Conservation (phyloP, 1,140 invertebrate genomes). For the Heterodera schachtii region DNA sequence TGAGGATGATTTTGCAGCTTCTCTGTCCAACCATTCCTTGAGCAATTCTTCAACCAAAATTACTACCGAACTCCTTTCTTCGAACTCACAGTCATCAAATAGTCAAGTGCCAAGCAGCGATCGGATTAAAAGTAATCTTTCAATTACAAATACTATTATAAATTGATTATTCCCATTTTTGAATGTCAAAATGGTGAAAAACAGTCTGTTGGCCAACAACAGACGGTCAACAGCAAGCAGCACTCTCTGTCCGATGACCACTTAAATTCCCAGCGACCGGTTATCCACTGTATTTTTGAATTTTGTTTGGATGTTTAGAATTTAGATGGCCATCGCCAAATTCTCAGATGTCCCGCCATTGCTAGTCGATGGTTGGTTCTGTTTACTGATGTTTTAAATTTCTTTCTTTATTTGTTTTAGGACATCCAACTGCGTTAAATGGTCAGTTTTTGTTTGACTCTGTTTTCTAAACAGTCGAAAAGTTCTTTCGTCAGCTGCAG, state of each 20-base stretch:
- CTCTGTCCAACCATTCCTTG: conserved; percentile 9
- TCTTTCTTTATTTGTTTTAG: not conserved
- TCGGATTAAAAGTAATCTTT: too few relatives aligned
- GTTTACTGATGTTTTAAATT: not conserved
- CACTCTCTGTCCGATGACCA: conserved; percentile 54
- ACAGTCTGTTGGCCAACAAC: conserved; percentile 1
- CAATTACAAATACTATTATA: not conserved
- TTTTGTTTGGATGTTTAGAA: conserved; percentile 3
- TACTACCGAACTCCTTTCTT: conserved; percentile 19
- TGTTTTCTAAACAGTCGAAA: not conserved
- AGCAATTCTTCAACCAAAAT: conserved; percentile 29
- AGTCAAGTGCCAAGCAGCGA: too few relatives aligned
- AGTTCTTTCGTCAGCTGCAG: not conserved
- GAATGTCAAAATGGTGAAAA: not conserved
- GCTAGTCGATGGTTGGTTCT: conserved; percentile 33
- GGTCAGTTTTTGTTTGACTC: conserved; percentile 29
- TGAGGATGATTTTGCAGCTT: conserved; percentile 12
- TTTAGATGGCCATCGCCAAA: conserved; percentile 45
- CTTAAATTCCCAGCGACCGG: conserved; percentile 44
- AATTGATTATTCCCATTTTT: not conserved
- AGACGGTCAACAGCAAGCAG: conserved; percentile 34
- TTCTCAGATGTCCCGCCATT: conserved; percentile 52
- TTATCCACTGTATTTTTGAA: not conserved
- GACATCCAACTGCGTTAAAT: conserved; percentile 43
- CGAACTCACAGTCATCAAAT: conserved; percentile 26